phyloP scores from a whole-genome alignment of 2,113 vertebrate genomes.

The Nerophis lumbriciformis region DNA sequence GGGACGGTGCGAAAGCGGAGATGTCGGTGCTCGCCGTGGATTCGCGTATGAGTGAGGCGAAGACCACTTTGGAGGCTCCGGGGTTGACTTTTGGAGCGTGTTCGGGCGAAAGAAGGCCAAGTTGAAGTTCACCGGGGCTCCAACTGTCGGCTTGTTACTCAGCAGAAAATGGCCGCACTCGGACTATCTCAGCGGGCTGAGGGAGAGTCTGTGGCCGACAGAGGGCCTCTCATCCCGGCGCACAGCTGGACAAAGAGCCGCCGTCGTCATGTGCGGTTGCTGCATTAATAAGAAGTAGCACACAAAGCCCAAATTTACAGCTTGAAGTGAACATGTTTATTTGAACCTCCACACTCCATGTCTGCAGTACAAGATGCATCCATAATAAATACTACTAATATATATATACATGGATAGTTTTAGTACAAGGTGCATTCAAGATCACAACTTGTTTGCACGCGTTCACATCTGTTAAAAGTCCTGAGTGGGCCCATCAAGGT shows the following conservation, averaged over 20 bases:
- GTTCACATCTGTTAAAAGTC: too few relatives aligned
- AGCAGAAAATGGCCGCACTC: slow-evolving; percentile 91
- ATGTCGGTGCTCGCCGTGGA: background rate
- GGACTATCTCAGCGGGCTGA: slow-evolving; percentile 65
- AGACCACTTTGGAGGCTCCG: background rate
- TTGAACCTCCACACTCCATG: too few relatives aligned
- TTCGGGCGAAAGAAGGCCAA: slow-evolving; percentile 54
- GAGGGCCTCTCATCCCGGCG: slow-evolving; percentile 67
- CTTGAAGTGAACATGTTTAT: too few relatives aligned
- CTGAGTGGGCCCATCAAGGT: too few relatives aligned
- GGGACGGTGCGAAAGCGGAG: background rate
- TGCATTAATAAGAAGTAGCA: background rate
- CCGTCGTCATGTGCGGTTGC: background rate
- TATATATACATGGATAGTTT: too few relatives aligned
- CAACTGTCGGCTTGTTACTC: slow-evolving; percentile 51
- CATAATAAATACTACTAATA: too few relatives aligned
- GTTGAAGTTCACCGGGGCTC: slow-evolving; percentile 56
- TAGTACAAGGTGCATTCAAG: too few relatives aligned
- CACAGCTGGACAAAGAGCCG: slow-evolving; percentile 19
- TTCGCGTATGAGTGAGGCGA: slow-evolving; percentile 8
- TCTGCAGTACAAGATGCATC: too few relatives aligned
- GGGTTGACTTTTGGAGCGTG: background rate
- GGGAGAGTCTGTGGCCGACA: slow-evolving; percentile 70
- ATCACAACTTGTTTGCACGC: too few relatives aligned
- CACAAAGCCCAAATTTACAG: too few relatives aligned